phyloP scores from a whole-genome alignment of 2,888 invertebrate species.

The Apotomis capreana region DNA sequence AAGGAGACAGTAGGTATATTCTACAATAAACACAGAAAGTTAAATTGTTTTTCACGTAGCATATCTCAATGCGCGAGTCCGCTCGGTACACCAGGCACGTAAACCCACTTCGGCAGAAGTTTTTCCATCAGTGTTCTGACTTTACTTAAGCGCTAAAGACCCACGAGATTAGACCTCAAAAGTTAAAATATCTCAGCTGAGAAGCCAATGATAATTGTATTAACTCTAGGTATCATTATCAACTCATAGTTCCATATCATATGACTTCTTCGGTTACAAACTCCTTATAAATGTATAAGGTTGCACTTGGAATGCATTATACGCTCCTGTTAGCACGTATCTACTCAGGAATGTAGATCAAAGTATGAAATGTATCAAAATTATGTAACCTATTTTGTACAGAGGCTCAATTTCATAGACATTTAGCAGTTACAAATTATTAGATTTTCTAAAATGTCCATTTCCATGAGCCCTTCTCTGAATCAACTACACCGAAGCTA shows the following conservation, averaged over 20 bases:
- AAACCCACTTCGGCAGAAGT: slow-evolving; percentile 39
- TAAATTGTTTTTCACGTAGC: slow-evolving; percentile 35
- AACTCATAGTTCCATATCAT: no score
- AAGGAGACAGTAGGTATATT: background rate
- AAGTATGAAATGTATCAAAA: no score
- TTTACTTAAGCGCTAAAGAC: slow-evolving; percentile 42
- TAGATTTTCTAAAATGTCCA: no score
- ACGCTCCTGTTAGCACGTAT: no score
- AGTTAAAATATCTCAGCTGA: slow-evolving; percentile 31
- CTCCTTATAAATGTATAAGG: background rate
- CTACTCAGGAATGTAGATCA: no score
- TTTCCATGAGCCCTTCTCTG: no score
- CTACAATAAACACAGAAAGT: slow-evolving; percentile 20
- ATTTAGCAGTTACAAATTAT: no score
- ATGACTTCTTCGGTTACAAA: background rate
- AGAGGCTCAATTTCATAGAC: no score
- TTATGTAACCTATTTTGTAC: no score
- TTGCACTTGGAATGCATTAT: no score
- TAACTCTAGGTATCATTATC: slow-evolving; percentile 1
- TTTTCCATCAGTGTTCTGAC: slow-evolving; percentile 39
- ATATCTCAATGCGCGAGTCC: slow-evolving; percentile 33
- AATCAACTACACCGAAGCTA: no score
- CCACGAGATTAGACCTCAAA: slow-evolving; percentile 38
- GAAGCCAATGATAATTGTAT: slow-evolving; percentile 20
- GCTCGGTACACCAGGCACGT: slow-evolving; percentile 38